Percentiles rank a stretch among this genome's conserved stretches.
Conservation (phyloP, 2,888 invertebrate species). For the Cotesia congregata region DNA sequence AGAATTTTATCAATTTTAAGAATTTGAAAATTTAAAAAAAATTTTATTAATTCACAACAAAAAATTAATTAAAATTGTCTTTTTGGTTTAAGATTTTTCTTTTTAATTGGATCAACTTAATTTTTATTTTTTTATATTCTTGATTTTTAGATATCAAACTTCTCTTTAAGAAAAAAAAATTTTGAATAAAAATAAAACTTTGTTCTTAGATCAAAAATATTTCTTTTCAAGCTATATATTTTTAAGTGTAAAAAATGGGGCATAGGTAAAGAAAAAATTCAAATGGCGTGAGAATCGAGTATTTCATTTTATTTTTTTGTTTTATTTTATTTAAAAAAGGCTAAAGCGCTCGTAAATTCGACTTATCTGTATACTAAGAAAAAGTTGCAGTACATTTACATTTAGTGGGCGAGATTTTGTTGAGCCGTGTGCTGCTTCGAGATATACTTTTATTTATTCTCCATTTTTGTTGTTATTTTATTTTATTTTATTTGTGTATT, state of each 20-base stretch:
- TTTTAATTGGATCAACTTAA: too few relatives aligned
- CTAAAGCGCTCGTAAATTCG: constrained; percentile 48
- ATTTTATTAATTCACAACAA: too few relatives aligned
- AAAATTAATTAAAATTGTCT: too few relatives aligned
- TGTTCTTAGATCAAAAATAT: too few relatives aligned
- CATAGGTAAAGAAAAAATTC: background rate
- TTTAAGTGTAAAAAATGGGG: background rate
- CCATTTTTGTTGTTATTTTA: constrained; percentile 16
- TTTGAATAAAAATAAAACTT: too few relatives aligned
- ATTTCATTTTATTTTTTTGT: background rate
- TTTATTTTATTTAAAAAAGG: constrained; percentile 8
- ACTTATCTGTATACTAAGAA: constrained; percentile 56
- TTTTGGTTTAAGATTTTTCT: too few relatives aligned
- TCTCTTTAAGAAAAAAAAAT: too few relatives aligned
- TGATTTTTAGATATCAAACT: too few relatives aligned
- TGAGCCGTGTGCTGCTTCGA: constrained; percentile 34
- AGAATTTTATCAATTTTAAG: too few relatives aligned
- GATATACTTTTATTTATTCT: constrained; percentile 20
- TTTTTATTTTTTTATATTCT: too few relatives aligned
- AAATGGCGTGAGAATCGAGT: background rate
- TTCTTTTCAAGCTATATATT: too few relatives aligned
- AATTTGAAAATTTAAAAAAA: too few relatives aligned
- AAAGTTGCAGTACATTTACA: constrained; percentile 37
- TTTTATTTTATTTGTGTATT: background rate
- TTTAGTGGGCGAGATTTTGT: constrained; percentile 20